phyloP scores from a whole-genome alignment of 1,140 invertebrate genomes.

The Tyrophagus putrescentiae region DNA sequence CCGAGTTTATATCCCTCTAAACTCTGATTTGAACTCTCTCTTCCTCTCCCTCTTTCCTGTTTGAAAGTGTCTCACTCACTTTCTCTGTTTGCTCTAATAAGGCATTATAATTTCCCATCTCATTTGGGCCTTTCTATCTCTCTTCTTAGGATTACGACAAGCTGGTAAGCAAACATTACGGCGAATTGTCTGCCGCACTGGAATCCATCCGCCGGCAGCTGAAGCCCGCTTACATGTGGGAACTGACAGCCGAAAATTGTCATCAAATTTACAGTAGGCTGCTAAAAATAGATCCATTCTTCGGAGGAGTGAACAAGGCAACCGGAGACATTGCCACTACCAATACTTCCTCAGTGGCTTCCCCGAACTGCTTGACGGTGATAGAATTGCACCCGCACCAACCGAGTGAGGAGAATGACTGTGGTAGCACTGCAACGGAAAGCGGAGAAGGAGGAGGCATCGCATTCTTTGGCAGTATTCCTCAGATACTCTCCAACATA shows the following conservation, averaged over 20 bases:
- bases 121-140: no score
- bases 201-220: background rate
- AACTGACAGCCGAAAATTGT: background rate
- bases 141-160: no score
- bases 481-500: background rate
- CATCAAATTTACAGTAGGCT: background rate
- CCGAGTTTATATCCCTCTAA: no score
- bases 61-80: no score
- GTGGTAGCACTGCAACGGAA: background rate
- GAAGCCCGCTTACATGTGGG: conserved; percentile 10
- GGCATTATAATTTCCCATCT: no score
- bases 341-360: no score
- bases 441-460: no score
- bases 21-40: no score
- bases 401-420: background rate
- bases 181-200: background rate
- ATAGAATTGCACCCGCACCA: background rate
- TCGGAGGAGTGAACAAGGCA: no score
- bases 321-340: no score
- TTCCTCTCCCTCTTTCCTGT: no score
- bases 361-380: background rate
- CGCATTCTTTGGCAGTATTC: conserved; percentile 12
- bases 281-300: conserved; percentile 5
- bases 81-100: no score
- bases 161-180: background rate